These are phyloP conservation scores for Hydractinia echinata DNA, from an alignment of 30 jellyfish, hydroid and myxozoan genomes.

Conservation along the genomic window DNA sequence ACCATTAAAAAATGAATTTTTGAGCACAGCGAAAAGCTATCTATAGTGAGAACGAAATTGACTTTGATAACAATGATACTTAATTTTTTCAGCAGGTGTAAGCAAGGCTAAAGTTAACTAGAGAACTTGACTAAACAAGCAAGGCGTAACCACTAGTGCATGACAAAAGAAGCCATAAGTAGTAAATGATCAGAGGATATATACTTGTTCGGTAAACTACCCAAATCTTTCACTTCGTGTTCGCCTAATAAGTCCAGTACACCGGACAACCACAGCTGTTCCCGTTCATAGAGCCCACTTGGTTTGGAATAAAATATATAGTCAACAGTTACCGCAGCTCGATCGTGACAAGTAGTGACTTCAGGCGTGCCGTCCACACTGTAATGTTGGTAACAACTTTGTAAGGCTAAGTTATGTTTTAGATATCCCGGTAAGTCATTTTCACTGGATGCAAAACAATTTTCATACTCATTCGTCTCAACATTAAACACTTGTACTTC, in stretches of 20 bases:
- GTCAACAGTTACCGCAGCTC: slow-evolving; percentile 75
- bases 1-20: too few species aligned
- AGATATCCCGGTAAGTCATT: slow-evolving; percentile 47
- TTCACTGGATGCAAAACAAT: neutral
- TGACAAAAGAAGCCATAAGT: slow-evolving; percentile 57
- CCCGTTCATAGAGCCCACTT: neutral
- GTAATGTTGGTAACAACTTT: slow-evolving; percentile 58
- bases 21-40: too few species aligned
- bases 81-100: too few species aligned
- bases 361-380: slow-evolving; percentile 42
- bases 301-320: slow-evolving; percentile 68
- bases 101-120: too few species aligned
- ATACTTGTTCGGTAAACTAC: slow-evolving; percentile 55
- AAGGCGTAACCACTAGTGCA: neutral
- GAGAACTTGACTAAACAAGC: too few species aligned
- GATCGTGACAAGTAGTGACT: slow-evolving; percentile 70
- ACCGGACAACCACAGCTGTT: slow-evolving; percentile 52
- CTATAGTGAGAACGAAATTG: too few species aligned
- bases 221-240: slow-evolving; percentile 40
- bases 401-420: slow-evolving; percentile 54
- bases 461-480: neutral
- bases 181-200: slow-evolving; percentile 89
- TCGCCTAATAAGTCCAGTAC: slow-evolving; percentile 41
- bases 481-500: neutral
- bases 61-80: too few species aligned